Conservation (phyloP, 2,113 vertebrate species). For the Pheucticus melanocephalus region DNA sequence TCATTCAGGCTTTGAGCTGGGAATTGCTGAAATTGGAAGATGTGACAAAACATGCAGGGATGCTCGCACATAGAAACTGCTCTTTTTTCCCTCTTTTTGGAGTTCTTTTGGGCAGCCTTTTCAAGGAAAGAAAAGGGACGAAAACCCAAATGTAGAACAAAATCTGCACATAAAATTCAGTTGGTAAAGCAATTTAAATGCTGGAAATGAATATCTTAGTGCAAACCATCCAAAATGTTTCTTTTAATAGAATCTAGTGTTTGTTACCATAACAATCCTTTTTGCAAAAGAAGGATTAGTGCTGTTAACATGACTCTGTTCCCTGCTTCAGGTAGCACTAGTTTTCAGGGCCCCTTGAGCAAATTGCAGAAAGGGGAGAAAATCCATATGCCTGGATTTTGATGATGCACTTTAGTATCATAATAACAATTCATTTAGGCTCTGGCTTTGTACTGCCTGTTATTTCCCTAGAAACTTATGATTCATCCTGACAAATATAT, state of each 20-base stretch:
- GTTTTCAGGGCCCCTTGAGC: not conserved
- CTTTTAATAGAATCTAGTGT: conserved; percentile 4
- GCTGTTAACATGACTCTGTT: not conserved
- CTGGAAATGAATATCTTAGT: not conserved
- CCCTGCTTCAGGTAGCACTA: not conserved
- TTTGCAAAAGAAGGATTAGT: not conserved
- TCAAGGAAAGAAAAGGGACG: not conserved
- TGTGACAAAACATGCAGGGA: conserved; percentile 2
- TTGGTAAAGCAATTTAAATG: not conserved
- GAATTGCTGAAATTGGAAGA: conserved; percentile 27
- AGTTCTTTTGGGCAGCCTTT: not conserved
- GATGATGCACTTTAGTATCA: not conserved
- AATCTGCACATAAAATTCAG: not conserved
- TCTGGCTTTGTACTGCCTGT: not conserved
- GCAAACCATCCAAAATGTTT: not conserved
- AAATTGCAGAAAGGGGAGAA: not conserved
- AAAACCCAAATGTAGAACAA: not conserved
- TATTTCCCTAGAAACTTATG: conserved; percentile 2
- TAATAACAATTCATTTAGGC: not conserved
- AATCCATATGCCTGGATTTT: not conserved
- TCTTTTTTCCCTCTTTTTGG: not conserved
- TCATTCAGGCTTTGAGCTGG: conserved; percentile 46
- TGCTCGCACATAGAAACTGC: not conserved
- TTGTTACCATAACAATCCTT: conserved; percentile 48
- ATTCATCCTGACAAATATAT: not conserved